Base-by-base conservation (phyloP, 2,113 vertebrate species). In the Bombycilla garrulus region DNA sequence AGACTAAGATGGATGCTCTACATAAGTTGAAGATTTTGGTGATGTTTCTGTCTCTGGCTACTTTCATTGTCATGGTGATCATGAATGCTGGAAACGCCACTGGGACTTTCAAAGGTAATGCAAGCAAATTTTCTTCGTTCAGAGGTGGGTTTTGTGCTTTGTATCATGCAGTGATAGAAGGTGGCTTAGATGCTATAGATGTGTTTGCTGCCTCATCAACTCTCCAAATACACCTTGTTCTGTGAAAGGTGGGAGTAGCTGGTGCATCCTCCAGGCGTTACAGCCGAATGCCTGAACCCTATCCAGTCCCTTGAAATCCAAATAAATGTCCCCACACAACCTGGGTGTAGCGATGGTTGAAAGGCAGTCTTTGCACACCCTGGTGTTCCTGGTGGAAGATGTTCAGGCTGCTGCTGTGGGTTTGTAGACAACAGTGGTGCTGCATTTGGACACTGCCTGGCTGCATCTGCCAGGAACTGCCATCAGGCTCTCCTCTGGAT, bases 41-140 rank as follows among this genome's bases (percentile, higher is more conserved):
- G 69, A 95, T 97, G 91, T n/a, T 90, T 56, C 82, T 96, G 44
- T 86, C 86, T 28, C 31, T 93, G 35, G 44, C 72, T 72, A 26
- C 70, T 18, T 97, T 96, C 73, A 48, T 2, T 0, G 26, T 40
- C 66, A 89, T 95, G 95, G 93, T 97, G 87, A 45, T 86, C 48
- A 80, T 97, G 56, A 97, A 89, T 14, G 91, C 88, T 84, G 97
- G 65, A 42, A 95, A 93, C 28, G 93, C 89, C 65, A 96, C 95
- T 36, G 95, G 95, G 40, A 71, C 35, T 69, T 91, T 95, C 65
- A 93, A 74, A 97, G 96, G 94, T 97, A 87, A 96, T 7, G 22
- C 40, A 53, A 60, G 17, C 44, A 58, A 29, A 19, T 24, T 18
- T 21, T 33, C 23, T 53, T 74, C 1, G 3, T 61, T 69, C 26